A percentile compares a stretch with the other conserved stretches of the same genome.
Conservation (phyloP, 2,888 invertebrate genomes). For the Eudasyphora cyanicolor region DNA sequence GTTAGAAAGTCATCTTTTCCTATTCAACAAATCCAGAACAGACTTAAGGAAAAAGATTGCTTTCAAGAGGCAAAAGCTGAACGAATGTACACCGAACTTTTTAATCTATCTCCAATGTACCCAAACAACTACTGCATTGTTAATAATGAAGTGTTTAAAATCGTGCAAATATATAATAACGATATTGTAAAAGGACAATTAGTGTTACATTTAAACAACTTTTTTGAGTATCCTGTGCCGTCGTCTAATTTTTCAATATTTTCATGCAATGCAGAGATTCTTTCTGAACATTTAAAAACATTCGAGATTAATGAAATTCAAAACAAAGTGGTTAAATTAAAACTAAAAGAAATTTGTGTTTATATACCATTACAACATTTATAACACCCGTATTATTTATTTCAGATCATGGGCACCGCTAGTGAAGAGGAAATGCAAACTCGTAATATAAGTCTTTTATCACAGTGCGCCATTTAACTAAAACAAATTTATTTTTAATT, state of each 20-base stretch:
- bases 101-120: not conserved
- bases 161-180: not conserved
- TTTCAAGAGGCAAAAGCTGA: constrained; percentile 3
- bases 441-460: not conserved
- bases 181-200: not conserved
- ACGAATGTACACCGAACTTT: not conserved
- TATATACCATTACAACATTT: constrained; percentile 8
- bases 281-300: not conserved
- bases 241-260: not conserved
- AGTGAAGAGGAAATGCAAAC: not conserved
- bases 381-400: not conserved
- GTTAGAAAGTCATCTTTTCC: not conserved
- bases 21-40: not conserved
- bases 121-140: constrained; percentile 1
- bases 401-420: not conserved
- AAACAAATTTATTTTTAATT: constrained; percentile 42
- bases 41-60: not conserved
- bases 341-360: not conserved
- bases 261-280: not conserved
- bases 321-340: not conserved
- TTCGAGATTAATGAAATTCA: not conserved
- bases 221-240: not conserved
- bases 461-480: not conserved
- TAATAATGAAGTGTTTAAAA: not conserved
- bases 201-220: not conserved